A percentile compares a stretch with the other conserved stretches of the same genome.
Conservation (phyloP, 1,140 invertebrate genomes). For the Drosophila hydei region DNA sequence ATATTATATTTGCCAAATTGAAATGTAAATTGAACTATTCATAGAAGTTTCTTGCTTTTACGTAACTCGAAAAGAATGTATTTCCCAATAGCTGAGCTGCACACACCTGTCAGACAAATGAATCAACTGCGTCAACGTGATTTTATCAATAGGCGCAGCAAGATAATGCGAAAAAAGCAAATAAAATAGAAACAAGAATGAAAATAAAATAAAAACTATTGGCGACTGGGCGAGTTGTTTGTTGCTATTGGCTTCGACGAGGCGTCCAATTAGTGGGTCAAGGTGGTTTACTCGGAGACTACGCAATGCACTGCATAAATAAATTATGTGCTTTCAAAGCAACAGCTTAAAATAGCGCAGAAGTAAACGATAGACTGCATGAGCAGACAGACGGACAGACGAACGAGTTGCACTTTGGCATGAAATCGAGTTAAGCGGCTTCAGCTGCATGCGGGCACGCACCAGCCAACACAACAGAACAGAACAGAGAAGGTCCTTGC, state of each 20-base stretch:
- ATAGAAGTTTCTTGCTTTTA: too few relatives aligned
- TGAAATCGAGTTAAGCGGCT: conserved; percentile 25
- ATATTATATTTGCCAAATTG: too few relatives aligned
- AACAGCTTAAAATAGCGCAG: conserved; percentile 56
- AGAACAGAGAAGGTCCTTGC: background rate
- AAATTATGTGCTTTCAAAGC: conserved; percentile 42
- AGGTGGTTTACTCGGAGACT: conserved; percentile 74
- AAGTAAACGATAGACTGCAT: conserved; percentile 17
- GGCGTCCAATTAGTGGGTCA: conserved; percentile 78
- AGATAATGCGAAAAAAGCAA: conserved; percentile 7
- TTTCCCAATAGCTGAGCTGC: conserved; percentile 1
- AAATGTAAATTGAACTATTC: too few relatives aligned
- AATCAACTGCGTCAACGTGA: conserved; percentile 5
- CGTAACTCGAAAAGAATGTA: background rate
- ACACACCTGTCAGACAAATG: conserved; percentile 10
- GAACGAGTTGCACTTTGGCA: conserved; percentile 2
- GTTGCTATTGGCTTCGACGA: conserved; percentile 24
- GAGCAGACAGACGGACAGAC: background rate
- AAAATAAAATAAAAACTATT: conserved; percentile 30
- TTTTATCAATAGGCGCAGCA: conserved; percentile 32
- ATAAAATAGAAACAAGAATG: background rate
- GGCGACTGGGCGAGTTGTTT: conserved; percentile 21
- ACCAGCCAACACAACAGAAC: conserved; percentile 4
- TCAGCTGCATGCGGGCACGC: conserved; percentile 16
- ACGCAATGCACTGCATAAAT: conserved; percentile 52